Conservation (phyloP, 2,113 vertebrate species). For the Balaenoptera acutorostrata region DNA sequence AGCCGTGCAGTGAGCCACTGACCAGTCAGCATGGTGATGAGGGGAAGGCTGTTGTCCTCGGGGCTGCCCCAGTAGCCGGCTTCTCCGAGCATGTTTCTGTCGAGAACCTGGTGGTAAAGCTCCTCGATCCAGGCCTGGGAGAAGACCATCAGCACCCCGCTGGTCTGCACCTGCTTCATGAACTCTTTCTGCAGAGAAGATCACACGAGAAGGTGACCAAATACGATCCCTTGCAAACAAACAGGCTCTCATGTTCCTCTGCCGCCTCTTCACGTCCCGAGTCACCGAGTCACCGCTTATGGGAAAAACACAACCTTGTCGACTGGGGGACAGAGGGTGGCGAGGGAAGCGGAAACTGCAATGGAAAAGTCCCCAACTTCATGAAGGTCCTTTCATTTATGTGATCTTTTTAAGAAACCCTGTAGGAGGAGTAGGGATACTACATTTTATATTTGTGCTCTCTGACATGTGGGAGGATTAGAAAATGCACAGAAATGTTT, state of each 20-base stretch:
- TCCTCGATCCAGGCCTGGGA: slow-evolving; percentile 97
- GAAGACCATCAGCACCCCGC: slow-evolving; percentile 92
- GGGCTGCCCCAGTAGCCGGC: slow-evolving; percentile 92
- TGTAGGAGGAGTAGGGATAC: accelerated
- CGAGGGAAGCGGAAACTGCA: background rate
- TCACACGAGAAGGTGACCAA: background rate
- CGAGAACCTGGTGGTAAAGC: slow-evolving; percentile 92
- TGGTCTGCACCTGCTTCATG: slow-evolving; percentile 92
- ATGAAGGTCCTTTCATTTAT: background rate
- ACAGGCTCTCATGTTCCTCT: background rate
- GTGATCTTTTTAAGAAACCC: background rate
- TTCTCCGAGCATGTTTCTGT: slow-evolving; percentile 93
- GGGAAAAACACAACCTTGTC: background rate
- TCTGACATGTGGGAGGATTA: background rate
- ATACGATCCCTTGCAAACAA: accelerated
- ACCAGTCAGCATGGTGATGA: slow-evolving; percentile 96
- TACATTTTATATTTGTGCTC: background rate
- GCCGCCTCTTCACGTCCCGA: background rate
- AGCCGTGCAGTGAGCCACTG: slow-evolving; percentile 6
- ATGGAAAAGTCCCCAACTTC: background rate
- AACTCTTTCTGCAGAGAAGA: slow-evolving; percentile 91
- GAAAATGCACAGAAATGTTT: background rate
- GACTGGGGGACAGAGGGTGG: accelerated
- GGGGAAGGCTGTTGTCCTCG: slow-evolving; percentile 88
- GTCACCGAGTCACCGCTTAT: background rate